Evolutionary conservation across 64 coral and sea anemone genomes (phyloP), one percentile per base, ranked within the genome.

Genomic region (Stichodactyla mertensii): DNA sequence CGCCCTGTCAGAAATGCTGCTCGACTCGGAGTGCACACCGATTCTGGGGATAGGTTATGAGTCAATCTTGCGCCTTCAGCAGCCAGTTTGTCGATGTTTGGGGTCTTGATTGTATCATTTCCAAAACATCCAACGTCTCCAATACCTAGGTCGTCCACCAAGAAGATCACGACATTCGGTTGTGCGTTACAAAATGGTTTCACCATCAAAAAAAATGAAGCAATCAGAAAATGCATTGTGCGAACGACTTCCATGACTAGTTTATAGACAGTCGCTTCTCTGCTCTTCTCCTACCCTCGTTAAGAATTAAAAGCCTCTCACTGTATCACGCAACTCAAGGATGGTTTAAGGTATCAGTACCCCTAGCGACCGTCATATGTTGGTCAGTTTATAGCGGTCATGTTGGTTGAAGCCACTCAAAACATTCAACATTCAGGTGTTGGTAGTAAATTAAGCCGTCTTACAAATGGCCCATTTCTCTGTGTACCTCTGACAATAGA

Each of bases 61-160:
- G 18, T 51, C 61, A 88, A 26, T 13, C 69, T 77, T 53, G 90
- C 90, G n/a, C 90, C 90, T 83, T 83, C 57, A 19, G 22, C 20
- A 19, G 90, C 90, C 0, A 92, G 64, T 53, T 80, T 64, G 61
- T 92, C 90, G 56, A 92, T 87, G 86, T 92, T 92, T 7, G 91
- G 91, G 79, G 91, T 92, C 69, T 88, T 88, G 22, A 92, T 92
- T n/a, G 91, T 92, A 23, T 92, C 66, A 24, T 92, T 88, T 10
- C 91, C 91, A 52, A 92, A 92, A 54, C 91, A 92, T 26, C 86
- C 91, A 10, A 92, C 31, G 51, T 92, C 91, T 77, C 51, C 91
- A n/a, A 92, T 84, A 26, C 91, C 91, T 3, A 92, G 86, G 54
- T 92, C 91, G 10, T 92, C 91, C 53, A 92, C 91, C 9, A 92